phyloP scores from a whole-genome alignment of 2,113 vertebrate species.

The Alosa alosa region DNA sequence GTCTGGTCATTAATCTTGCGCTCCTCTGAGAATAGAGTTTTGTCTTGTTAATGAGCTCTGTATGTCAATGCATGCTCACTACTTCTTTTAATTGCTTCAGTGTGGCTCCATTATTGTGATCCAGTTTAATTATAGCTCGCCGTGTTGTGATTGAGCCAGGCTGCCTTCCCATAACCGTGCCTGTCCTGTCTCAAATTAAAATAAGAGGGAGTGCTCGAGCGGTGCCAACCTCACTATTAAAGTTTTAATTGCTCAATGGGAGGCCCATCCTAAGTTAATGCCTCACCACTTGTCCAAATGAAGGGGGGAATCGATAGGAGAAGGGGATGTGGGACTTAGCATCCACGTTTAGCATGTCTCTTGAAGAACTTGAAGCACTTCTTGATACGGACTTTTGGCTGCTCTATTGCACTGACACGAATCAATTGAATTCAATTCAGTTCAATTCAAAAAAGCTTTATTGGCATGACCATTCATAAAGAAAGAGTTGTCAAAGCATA shows the following conservation, averaged over 20 bases:
- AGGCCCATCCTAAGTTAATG: background rate
- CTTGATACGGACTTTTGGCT: background rate
- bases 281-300: background rate
- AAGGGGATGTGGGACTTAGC: background rate
- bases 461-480: no score
- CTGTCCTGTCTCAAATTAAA: background rate
- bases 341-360: background rate
- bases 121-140: slow-evolving; percentile 50
- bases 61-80: slow-evolving; percentile 45
- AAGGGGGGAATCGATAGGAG: background rate
- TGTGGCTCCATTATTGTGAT: slow-evolving; percentile 59
- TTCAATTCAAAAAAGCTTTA: no score
- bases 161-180: background rate
- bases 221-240: slow-evolving; percentile 17
- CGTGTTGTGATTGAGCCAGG: background rate
- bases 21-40: slow-evolving; percentile 52
- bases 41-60: slow-evolving; percentile 62
- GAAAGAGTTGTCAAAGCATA: no score
- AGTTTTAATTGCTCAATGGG: slow-evolving; percentile 5
- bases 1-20: slow-evolving; percentile 54
- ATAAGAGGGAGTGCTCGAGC: background rate
- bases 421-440: no score
- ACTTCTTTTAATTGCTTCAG: slow-evolving; percentile 61
- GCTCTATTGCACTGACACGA: background rate
- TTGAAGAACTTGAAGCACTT: background rate